phyloP scores from a whole-genome alignment of 1,140 invertebrate genomes.

The silkworm (Bombyx mori) region DNA sequence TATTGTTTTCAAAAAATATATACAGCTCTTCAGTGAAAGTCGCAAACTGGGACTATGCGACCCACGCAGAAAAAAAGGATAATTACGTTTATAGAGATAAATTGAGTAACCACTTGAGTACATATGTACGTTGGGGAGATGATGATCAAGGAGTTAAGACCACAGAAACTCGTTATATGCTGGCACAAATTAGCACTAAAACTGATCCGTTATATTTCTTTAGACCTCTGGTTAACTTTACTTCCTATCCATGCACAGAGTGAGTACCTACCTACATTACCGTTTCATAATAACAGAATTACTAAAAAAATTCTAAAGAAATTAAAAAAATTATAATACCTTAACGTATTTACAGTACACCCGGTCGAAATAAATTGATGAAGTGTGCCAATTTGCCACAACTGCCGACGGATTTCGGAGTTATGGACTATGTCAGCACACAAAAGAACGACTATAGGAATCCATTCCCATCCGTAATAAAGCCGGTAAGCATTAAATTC shows the following conservation, averaged over 20 bases:
- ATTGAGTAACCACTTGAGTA: slow-evolving; percentile 61
- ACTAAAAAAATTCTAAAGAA: too few species aligned
- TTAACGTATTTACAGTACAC: slow-evolving; percentile 28
- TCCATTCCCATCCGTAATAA: slow-evolving; percentile 39
- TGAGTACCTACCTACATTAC: slow-evolving; percentile 28
- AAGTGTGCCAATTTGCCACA: slow-evolving; percentile 52
- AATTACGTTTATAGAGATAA: slow-evolving; percentile 60
- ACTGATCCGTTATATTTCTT: slow-evolving; percentile 48
- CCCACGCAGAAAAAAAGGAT: slow-evolving; percentile 56
- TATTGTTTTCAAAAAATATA: slow-evolving; percentile 64
- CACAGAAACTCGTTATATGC: slow-evolving; percentile 59
- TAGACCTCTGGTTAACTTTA: slow-evolving; percentile 60
- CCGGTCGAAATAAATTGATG: slow-evolving; percentile 57
- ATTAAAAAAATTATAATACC: too few species aligned
- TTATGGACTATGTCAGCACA: slow-evolving; percentile 51
- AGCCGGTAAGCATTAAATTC: slow-evolving; percentile 32
- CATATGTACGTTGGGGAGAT: slow-evolving; percentile 55
- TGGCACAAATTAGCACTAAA: slow-evolving; percentile 49
- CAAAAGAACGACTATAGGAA: slow-evolving; percentile 58
- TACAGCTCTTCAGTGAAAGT: slow-evolving; percentile 60
- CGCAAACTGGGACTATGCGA: slow-evolving; percentile 57
- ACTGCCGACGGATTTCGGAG: slow-evolving; percentile 47
- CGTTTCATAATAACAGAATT: too few species aligned
- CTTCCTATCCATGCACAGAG: slow-evolving; percentile 62
- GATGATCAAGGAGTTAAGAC: slow-evolving; percentile 38